Evolutionary conservation across 2,797 vertebrate genomes (phyloP).

Genomic region (Ispidina lecontei): DNA sequence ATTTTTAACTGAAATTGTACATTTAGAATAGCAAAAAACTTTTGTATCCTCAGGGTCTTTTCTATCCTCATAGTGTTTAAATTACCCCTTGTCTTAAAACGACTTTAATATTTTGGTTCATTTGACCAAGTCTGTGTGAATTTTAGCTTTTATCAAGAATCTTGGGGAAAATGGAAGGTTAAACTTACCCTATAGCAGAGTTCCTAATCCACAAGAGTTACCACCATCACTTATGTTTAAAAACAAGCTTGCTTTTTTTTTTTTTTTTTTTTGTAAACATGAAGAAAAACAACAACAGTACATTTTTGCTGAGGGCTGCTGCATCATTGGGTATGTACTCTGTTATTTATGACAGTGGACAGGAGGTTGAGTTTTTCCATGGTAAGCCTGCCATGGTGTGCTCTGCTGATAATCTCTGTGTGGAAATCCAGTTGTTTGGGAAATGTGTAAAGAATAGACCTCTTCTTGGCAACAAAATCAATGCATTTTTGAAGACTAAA

Average conservation of each 20-base stretch:
- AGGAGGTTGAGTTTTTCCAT: background rate
- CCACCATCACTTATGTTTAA: background rate
- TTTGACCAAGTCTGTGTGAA: background rate
- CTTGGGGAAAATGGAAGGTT: background rate
- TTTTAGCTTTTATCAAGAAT: background rate
- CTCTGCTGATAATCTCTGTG: background rate
- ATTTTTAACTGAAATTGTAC: background rate
- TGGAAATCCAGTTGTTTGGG: background rate
- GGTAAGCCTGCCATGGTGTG: background rate
- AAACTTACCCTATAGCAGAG: background rate
- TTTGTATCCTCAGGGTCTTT: background rate
- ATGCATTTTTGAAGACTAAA: background rate
- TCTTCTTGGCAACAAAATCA: background rate
- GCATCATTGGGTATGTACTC: background rate
- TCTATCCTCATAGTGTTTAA: background rate
- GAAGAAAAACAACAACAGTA: background rate
- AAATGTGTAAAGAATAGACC: background rate
- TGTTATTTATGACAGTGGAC: background rate
- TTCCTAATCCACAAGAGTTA: background rate
- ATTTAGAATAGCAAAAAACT: background rate
- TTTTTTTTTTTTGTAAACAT: background rate
- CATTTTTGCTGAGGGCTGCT: background rate
- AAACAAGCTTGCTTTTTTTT: background rate
- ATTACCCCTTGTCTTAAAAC: background rate
- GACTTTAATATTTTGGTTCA: background rate